These are phyloP conservation scores for Buphagus erythrorhynchus DNA, from an alignment of 2,797 vertebrate species.

Conservation along the genomic window DNA sequence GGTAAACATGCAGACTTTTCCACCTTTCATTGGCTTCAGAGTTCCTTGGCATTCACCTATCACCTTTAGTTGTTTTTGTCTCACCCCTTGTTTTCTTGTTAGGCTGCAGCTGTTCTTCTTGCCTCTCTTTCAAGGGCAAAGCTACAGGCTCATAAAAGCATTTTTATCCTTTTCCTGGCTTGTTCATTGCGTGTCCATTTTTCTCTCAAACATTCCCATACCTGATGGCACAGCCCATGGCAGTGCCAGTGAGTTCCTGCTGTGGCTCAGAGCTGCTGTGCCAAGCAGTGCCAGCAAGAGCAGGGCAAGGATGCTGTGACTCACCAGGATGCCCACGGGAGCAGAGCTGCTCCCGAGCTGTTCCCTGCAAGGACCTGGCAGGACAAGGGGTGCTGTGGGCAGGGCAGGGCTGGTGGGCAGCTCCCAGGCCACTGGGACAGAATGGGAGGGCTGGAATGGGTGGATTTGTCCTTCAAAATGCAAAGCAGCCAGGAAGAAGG, in stretches of 20 bases:
- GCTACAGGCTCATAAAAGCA: too few relatives aligned
- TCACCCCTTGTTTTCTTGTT: too few relatives aligned
- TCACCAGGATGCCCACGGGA: neutral
- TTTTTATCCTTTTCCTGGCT: too few relatives aligned
- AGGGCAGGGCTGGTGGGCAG: accelerated
- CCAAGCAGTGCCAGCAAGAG: neutral
- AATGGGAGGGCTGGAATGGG: too few relatives aligned
- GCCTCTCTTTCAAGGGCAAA: too few relatives aligned
- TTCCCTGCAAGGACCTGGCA: neutral
- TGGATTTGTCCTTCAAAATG: neutral
- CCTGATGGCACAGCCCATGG: neutral
- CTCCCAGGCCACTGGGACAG: neutral
- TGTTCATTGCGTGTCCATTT: too few relatives aligned
- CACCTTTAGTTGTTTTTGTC: too few relatives aligned
- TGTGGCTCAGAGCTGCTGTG: neutral
- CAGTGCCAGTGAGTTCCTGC: neutral
- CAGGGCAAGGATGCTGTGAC: neutral
- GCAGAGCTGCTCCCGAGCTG: neutral
- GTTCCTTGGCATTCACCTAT: too few relatives aligned
- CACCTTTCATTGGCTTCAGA: too few relatives aligned
- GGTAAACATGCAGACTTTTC: too few relatives aligned
- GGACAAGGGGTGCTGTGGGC: neutral
- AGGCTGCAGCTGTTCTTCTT: too few relatives aligned
- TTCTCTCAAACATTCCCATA: too few relatives aligned
- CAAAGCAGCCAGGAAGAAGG: neutral